A percentile compares a stretch with the other conserved stretches of the same genome.
Conservation (phyloP, 2,113 vertebrate genomes). For the Oryzias curvinotus region DNA sequence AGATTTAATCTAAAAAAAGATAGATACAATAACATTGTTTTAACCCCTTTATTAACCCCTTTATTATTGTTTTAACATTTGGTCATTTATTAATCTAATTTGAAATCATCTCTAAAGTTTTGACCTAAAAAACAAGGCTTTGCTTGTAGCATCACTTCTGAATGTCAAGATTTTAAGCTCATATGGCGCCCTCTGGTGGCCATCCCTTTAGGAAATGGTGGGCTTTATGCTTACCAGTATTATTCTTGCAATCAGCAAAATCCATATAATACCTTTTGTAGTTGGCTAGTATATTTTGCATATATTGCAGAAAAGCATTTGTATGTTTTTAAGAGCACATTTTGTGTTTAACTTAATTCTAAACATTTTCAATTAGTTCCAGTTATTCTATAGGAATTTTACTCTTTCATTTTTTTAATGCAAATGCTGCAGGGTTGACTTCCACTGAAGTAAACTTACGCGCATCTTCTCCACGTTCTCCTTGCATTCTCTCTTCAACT, state of each 20-base stretch:
- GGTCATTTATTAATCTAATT: background rate
- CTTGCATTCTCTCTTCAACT: slow-evolving; percentile 64
- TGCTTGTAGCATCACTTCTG: background rate
- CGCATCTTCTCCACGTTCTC: slow-evolving; percentile 76
- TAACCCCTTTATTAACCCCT: too few relatives aligned
- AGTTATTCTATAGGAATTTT: too few relatives aligned
- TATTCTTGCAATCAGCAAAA: background rate
- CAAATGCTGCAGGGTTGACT: background rate
- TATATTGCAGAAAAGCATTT: too few relatives aligned
- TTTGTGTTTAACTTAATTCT: too few relatives aligned
- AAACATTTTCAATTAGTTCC: too few relatives aligned
- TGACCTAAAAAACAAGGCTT: background rate
- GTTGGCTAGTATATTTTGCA: too few relatives aligned
- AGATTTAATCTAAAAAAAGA: too few relatives aligned
- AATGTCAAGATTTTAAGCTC: slow-evolving; percentile 23
- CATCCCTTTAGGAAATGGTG: background rate
- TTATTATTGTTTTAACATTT: background rate
- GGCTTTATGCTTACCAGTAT: too few relatives aligned
- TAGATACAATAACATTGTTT: too few relatives aligned
- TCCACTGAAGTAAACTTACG: slow-evolving; percentile 67
- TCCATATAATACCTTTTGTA: background rate
- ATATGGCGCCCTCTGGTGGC: slow-evolving; percentile 61
- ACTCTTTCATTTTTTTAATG: too few relatives aligned
- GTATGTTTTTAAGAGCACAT: too few relatives aligned
- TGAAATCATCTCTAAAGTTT: background rate